Evolutionary conservation across 2,113 vertebrate species (phyloP), one percentile per base, ranked within the genome.

Genomic region (Climacteris rufus): DNA sequence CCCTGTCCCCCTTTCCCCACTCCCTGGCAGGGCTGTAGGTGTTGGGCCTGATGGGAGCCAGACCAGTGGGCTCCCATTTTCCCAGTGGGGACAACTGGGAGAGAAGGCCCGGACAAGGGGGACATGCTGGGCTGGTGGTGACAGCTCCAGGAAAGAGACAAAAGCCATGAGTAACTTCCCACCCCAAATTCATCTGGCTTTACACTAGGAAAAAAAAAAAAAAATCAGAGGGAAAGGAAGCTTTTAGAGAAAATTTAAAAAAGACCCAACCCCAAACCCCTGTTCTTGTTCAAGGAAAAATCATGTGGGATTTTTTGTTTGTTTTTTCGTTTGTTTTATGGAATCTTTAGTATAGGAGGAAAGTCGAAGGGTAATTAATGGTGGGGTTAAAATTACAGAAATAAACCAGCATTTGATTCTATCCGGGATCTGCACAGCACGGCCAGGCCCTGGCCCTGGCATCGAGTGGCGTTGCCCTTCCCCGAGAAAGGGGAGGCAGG

Each of bases 381-480:
- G 24, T 5, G 74, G 15, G 68, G 33, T 76, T 56, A 42, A 23
- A 75, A 53, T 4, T 2, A 4, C 3, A 24, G 44, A 23, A 57
- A 49, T 52, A 23, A 86, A 54, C 0, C 2, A 27, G 8, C 4
- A 1, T 54, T 56, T 47, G 19, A 16, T 52, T 28, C 60, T 2
- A 3, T 12, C n/a, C 0, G 17, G 57, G 53, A 5, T 24, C 35
- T 31, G 59, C 50, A 6, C 1, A 3, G 17, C 1, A 3, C 0
- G 1, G 30, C 7, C 54, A 14, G 79, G 49, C 44, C 74, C 31
- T 10, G 17, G 45, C 60, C 1, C 35, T 2, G 20, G 45, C 9
- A 2, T 6, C 6, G 53, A 30, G 39, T 1, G 28, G 28, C 4
- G 37, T 11, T 64, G 23, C 39, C 22, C 12, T 33, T 15, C 9